Conservation (phyloP, 2,113 vertebrate species). For the Paralichthys olivaceus region DNA sequence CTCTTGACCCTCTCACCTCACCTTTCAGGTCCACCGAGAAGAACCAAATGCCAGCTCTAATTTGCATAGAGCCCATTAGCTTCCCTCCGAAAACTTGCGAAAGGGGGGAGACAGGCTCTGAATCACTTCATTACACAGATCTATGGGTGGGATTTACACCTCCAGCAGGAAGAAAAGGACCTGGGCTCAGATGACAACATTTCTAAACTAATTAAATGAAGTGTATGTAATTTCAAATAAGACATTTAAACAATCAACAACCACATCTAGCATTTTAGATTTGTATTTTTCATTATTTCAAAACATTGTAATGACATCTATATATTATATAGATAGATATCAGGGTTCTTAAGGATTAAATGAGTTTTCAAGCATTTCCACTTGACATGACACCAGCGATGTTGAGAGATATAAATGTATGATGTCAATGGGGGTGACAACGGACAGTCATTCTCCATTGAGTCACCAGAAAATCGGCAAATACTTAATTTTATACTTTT, state of each 20-base stretch:
- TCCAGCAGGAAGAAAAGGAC: slow-evolving; percentile 1
- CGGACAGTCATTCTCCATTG: too few relatives aligned
- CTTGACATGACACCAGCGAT: too few relatives aligned
- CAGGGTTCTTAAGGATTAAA: neutral
- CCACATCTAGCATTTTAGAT: neutral
- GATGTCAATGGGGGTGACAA: too few relatives aligned
- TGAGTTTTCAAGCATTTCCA: too few relatives aligned
- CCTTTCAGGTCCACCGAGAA: slow-evolving; percentile 52
- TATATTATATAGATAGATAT: neutral
- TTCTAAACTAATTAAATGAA: neutral
- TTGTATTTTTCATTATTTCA: neutral
- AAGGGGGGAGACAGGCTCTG: slow-evolving; percentile 20
- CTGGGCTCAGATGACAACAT: neutral
- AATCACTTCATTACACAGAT: slow-evolving; percentile 48
- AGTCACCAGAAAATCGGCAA: too few relatives aligned
- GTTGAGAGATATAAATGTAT: too few relatives aligned
- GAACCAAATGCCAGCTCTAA: slow-evolving; percentile 74
- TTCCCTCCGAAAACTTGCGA: slow-evolving; percentile 56
- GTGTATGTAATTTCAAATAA: neutral
- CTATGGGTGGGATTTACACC: slow-evolving; percentile 15
- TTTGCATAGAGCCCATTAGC: slow-evolving; percentile 72
- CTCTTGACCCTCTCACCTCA: slow-evolving; percentile 68
- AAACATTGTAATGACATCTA: neutral
- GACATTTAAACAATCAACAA: neutral
- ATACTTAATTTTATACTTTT: too few relatives aligned